These are phyloP conservation scores for Progne subis DNA, from an alignment of 2,113 vertebrate genomes.

Conservation along the genomic window DNA sequence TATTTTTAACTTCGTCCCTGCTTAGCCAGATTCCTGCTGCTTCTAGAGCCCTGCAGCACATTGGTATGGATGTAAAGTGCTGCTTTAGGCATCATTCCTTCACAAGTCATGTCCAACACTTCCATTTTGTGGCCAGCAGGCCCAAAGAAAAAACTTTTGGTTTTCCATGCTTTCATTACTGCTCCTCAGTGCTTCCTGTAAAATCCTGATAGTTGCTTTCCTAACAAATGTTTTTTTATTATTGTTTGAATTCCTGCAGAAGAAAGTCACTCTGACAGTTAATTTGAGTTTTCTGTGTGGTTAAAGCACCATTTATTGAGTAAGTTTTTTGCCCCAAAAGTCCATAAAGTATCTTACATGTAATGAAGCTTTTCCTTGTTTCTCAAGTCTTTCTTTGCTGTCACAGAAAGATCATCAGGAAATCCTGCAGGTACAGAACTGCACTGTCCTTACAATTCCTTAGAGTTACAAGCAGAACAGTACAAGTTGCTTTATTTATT, in stretches of 20 bases:
- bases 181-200: background rate
- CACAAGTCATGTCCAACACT: background rate
- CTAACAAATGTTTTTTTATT: background rate
- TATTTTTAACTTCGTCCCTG: background rate
- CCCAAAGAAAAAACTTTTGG: background rate
- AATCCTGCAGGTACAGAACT: background rate
- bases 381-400: background rate
- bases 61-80: background rate
- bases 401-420: background rate
- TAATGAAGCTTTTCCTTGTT: background rate
- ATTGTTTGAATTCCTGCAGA: background rate
- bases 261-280: background rate
- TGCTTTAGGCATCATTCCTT: background rate
- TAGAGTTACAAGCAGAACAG: background rate
- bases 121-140: background rate
- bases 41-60: background rate
- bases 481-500: background rate
- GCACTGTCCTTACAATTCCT: accelerated
- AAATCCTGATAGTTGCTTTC: background rate
- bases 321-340: background rate
- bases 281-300: background rate
- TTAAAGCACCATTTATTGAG: background rate
- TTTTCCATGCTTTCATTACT: background rate
- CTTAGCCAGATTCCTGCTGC: background rate
- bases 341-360: background rate